phyloP scores from a whole-genome alignment of 2,797 vertebrate species.

The Ataeniobius toweri region DNA sequence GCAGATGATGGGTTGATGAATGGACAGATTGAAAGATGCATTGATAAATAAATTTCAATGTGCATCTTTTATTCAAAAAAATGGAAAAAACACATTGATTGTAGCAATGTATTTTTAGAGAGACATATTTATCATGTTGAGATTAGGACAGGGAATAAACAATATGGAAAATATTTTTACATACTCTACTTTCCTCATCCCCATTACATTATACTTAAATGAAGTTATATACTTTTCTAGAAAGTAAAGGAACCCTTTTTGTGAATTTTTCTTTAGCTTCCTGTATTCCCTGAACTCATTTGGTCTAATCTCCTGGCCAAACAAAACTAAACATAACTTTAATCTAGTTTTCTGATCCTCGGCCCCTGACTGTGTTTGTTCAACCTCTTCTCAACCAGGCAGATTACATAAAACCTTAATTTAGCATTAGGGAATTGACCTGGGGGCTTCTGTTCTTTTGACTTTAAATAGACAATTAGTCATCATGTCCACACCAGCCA shows the following conservation, averaged over 20 bases:
- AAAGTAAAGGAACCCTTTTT: background rate
- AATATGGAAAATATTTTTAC: background rate
- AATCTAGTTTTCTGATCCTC: conserved; percentile 31
- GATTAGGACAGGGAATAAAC: background rate
- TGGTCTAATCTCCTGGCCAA: conserved; percentile 20
- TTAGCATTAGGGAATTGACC: conserved; percentile 36
- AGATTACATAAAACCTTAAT: conserved; percentile 36
- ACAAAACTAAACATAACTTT: conserved; percentile 29
- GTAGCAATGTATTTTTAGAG: background rate
- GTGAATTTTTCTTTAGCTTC: background rate
- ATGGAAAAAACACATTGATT: background rate
- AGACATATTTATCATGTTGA: background rate
- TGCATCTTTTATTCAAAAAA: background rate
- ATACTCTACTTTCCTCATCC: too few relatives aligned
- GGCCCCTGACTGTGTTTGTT: conserved; percentile 45
- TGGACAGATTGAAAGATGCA: background rate
- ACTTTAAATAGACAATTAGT: conserved; percentile 54
- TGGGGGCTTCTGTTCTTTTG: conserved; percentile 13
- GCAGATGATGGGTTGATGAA: background rate
- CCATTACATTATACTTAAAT: background rate
- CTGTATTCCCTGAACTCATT: background rate
- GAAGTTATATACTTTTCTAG: background rate
- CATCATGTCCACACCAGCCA: conserved; percentile 42
- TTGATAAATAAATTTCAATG: background rate
- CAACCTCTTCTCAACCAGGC: conserved; percentile 55